Evolutionary conservation across 2,797 vertebrate species (phyloP).

Genomic region (Leptoclinus maculatus): DNA sequence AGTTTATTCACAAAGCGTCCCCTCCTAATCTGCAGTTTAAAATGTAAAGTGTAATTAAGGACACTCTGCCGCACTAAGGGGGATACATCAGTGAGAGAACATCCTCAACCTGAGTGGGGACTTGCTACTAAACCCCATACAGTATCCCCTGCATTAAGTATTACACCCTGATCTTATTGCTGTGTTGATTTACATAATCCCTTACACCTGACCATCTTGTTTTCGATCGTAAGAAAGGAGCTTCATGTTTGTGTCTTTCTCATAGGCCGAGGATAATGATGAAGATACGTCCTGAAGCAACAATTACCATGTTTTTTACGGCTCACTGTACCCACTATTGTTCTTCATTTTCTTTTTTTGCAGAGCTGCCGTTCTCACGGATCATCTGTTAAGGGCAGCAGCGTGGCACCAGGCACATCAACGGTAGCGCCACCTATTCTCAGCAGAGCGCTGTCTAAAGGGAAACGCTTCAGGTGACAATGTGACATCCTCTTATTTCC

Average conservation of each 20-base stretch:
- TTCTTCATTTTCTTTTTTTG: constrained; percentile 44
- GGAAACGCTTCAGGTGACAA: constrained; percentile 85
- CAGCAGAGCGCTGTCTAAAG: constrained; percentile 77
- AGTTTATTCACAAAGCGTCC: constrained; percentile 75
- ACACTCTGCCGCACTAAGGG: constrained; percentile 50
- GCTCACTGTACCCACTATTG: constrained; percentile 1
- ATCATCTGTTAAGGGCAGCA: constrained; percentile 64
- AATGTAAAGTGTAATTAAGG: constrained; percentile 85
- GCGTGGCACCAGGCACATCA: constrained; percentile 60
- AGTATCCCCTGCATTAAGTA: constrained; percentile 49
- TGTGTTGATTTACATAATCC: constrained; percentile 26
- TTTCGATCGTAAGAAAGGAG: not conserved
- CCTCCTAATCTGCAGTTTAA: constrained; percentile 81
- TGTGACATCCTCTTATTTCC: constrained; percentile 46
- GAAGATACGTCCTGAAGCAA: constrained; percentile 6
- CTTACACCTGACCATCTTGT: constrained; percentile 16
- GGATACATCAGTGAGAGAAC: constrained; percentile 58
- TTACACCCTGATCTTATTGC: constrained; percentile 11
- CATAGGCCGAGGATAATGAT: not conserved
- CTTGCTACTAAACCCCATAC: constrained; percentile 44
- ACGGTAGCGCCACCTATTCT: constrained; percentile 67
- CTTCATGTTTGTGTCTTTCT: not conserved
- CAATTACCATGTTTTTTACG: constrained; percentile 2
- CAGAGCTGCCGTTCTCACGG: constrained; percentile 79
- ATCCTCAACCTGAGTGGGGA: constrained; percentile 50